A percentile compares a stretch with the other conserved stretches of the same genome.
Evolutionary conservation across 2,113 vertebrate genomes (phyloP).

Genomic region (Melozone crissalis): DNA sequence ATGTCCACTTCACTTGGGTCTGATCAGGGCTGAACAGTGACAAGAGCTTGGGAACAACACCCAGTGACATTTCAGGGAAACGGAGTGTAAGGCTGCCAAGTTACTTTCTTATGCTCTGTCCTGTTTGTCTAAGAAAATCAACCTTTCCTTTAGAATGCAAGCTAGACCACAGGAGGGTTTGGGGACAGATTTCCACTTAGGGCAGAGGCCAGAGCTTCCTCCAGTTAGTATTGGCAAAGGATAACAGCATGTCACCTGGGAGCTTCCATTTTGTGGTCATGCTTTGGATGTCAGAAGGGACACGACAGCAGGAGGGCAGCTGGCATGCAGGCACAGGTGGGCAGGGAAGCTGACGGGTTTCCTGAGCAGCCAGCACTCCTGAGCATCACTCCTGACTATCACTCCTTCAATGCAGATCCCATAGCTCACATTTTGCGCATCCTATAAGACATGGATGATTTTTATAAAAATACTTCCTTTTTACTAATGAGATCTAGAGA

Average conservation of each 20-base stretch:
- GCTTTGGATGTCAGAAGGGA: neutral
- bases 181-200: neutral
- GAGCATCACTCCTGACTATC: neutral
- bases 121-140: neutral
- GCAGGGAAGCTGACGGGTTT: neutral
- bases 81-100: neutral
- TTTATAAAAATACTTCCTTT: neutral
- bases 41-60: neutral
- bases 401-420: neutral
- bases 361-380: neutral
- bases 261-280: neutral
- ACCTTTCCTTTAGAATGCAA: neutral
- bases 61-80: neutral
- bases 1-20: neutral
- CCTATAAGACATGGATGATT: accelerated
- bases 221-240: neutral
- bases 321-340: neutral
- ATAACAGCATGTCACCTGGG: accelerated
- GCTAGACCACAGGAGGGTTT: neutral
- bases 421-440: neutral
- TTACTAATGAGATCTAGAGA: neutral
- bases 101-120: neutral
- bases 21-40: neutral
- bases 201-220: neutral
- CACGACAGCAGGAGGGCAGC: neutral